These are phyloP conservation scores for Nezara viridula DNA, from an alignment of 2,888 invertebrate genomes.

Conservation along the genomic window DNA sequence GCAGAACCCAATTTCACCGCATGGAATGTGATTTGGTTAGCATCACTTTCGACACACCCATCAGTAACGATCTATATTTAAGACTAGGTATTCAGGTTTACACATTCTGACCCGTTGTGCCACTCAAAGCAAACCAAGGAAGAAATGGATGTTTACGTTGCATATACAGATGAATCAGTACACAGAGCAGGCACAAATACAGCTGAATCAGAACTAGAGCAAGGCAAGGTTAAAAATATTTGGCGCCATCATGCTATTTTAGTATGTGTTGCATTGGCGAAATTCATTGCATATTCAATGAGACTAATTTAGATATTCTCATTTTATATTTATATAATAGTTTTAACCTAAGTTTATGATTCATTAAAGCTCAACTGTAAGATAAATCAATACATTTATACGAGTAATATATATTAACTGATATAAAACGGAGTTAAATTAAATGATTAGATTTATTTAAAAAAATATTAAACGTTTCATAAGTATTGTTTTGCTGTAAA, in stretches of 20 bases:
- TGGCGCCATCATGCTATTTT: neutral
- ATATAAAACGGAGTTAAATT: too few species aligned
- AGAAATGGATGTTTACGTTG: neutral
- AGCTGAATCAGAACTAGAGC: conserved; percentile 24
- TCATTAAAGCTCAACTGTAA: neutral
- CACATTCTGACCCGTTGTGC: neutral
- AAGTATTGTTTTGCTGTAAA: too few species aligned
- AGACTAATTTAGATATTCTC: neutral
- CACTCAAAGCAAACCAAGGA: neutral
- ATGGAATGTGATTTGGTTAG: neutral
- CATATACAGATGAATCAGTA: conserved; percentile 21
- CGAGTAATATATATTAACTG: too few species aligned
- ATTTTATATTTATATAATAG: neutral
- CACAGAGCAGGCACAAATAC: neutral
- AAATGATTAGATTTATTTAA: too few species aligned
- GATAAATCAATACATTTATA: neutral
- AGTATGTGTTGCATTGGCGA: neutral
- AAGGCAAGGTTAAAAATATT: conserved; percentile 26
- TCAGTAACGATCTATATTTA: neutral
- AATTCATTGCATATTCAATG: neutral
- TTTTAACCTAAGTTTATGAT: neutral
- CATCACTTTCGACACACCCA: neutral
- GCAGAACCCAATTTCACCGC: neutral
- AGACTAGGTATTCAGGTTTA: neutral
- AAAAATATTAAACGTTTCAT: too few species aligned